Conservation (phyloP, 1,140 invertebrate genomes). For the Drosophila kepulauana region DNA sequence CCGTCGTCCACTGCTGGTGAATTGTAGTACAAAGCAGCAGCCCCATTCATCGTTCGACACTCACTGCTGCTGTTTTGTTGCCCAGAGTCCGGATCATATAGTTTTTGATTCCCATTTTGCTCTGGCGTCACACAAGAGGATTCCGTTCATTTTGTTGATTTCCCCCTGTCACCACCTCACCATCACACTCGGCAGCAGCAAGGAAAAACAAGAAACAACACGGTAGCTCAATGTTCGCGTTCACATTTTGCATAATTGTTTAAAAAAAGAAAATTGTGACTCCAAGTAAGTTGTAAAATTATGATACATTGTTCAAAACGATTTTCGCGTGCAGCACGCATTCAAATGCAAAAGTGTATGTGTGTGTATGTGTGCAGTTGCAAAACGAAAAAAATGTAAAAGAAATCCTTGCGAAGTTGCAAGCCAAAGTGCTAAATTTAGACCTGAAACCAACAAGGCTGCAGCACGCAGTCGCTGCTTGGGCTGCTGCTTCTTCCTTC, state of each 20-base stretch:
- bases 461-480: slow-evolving; percentile 63
- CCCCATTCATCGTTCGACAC: slow-evolving; percentile 76
- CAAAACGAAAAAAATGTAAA: slow-evolving; percentile 47
- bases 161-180: neutral
- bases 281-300: slow-evolving; percentile 66
- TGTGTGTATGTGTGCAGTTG: slow-evolving; percentile 24
- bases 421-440: slow-evolving; percentile 80
- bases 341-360: neutral
- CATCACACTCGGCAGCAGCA: neutral
- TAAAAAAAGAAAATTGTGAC: slow-evolving; percentile 23
- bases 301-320: slow-evolving; percentile 28
- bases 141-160: slow-evolving; percentile 34
- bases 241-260: slow-evolving; percentile 43
- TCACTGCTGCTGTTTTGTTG: slow-evolving; percentile 63
- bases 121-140: slow-evolving; percentile 25
- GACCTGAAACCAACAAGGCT: slow-evolving; percentile 77
- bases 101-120: slow-evolving; percentile 55
- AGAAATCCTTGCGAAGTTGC: slow-evolving; percentile 71
- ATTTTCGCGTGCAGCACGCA: slow-evolving; percentile 37
- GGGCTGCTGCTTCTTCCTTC: too few relatives aligned
- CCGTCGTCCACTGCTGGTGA: slow-evolving; percentile 35
- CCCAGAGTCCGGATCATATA: slow-evolving; percentile 46
- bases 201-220: neutral
- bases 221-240: slow-evolving; percentile 3
- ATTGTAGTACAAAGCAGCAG: slow-evolving; percentile 67